Evolutionary conservation across 2,888 invertebrate genomes (phyloP).

Genomic region (Epirrita christyi): DNA sequence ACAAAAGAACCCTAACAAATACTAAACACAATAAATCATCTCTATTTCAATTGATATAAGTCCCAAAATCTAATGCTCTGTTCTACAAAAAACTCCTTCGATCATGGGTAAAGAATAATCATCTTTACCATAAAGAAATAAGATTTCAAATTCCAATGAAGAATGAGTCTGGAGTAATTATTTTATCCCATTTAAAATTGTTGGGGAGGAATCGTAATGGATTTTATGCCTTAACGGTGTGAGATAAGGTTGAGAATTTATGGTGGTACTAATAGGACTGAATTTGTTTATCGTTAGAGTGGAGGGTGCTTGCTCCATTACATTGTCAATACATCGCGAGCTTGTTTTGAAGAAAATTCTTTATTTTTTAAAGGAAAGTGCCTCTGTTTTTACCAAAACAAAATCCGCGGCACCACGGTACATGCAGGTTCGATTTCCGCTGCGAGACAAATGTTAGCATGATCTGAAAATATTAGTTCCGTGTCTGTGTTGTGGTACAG

Average conservation of each 20-base stretch:
- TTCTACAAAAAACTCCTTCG: constrained; percentile 3
- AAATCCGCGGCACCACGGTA: no score
- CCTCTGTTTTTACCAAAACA: no score
- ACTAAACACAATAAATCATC: constrained; percentile 4
- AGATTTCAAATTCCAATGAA: constrained; percentile 21
- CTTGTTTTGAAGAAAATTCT: constrained; percentile 13
- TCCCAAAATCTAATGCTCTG: background rate
- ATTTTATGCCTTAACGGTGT: constrained; percentile 5
- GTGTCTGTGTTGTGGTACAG: no score
- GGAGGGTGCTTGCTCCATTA: constrained; percentile 26
- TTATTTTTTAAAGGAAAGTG: no score
- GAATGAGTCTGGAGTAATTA: constrained; percentile 20
- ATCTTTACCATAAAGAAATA: constrained; percentile 3
- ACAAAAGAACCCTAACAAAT: constrained; percentile 21
- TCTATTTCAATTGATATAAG: background rate
- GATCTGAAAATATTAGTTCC: no score
- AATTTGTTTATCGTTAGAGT: constrained; percentile 13
- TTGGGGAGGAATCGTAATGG: constrained; percentile 17
- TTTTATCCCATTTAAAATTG: constrained; percentile 26
- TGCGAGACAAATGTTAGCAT: no score
- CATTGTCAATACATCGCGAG: constrained; percentile 17
- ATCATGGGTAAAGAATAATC: background rate
- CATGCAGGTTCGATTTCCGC: no score
- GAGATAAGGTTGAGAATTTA: constrained; percentile 19
- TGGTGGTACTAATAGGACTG: constrained; percentile 1